Conservation (phyloP, 2,113 vertebrate genomes). For the Pheucticus melanocephalus region DNA sequence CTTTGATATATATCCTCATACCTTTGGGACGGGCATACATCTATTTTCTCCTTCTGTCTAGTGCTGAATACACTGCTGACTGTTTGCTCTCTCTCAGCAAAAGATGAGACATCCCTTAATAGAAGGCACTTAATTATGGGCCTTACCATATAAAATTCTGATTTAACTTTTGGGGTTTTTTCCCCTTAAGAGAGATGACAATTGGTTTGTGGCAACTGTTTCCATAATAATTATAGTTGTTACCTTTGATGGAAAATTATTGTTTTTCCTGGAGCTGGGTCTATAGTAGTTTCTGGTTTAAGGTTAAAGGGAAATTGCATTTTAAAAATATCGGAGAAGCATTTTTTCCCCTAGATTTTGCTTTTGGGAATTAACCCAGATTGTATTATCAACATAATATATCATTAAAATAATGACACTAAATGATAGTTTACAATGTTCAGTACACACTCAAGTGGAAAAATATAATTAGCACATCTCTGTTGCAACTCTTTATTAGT, state of each 20-base stretch:
- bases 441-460: constrained; percentile 61
- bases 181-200: background rate
- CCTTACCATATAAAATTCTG: background rate
- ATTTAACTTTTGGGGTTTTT: background rate
- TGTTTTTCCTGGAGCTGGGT: constrained; percentile 6
- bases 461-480: constrained; percentile 68
- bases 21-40: background rate
- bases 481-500: constrained; percentile 51
- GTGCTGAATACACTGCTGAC: background rate
- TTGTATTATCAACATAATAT: constrained; percentile 66
- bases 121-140: background rate
- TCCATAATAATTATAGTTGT: background rate
- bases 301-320: constrained; percentile 33
- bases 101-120: background rate
- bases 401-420: constrained; percentile 71
- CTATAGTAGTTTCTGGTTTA: constrained; percentile 5
- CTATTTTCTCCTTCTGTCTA: background rate
- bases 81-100: background rate
- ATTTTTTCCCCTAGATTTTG: constrained; percentile 5
- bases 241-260: background rate
- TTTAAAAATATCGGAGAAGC: constrained; percentile 25
- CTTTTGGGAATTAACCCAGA: constrained; percentile 62
- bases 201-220: background rate
- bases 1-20: background rate
- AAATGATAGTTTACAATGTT: constrained; percentile 68